Evolutionary conservation across 2,888 invertebrate genomes (phyloP).

Genomic region (Dicycla oo): DNA sequence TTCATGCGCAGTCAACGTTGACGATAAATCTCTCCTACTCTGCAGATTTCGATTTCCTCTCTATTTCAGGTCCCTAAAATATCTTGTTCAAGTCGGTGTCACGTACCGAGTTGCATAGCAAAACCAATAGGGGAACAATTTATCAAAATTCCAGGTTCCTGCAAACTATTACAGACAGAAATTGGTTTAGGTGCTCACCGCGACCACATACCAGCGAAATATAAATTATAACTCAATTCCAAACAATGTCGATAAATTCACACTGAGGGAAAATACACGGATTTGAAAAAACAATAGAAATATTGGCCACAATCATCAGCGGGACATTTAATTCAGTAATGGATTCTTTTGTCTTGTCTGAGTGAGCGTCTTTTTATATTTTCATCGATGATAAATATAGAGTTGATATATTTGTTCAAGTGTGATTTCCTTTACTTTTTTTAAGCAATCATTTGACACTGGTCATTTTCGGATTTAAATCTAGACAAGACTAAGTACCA

Average conservation of each 20-base stretch:
- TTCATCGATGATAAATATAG: not conserved
- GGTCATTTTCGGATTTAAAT: not conserved
- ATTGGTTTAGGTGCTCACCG: slow-evolving; percentile 67
- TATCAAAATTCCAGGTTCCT: slow-evolving; percentile 45
- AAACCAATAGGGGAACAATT: slow-evolving; percentile 40
- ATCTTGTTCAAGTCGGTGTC: slow-evolving; percentile 25
- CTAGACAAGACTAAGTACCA: not conserved
- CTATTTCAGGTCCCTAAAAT: slow-evolving; percentile 14
- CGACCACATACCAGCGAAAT: slow-evolving; percentile 67
- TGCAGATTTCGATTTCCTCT: slow-evolving; percentile 33
- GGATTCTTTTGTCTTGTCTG: not conserved
- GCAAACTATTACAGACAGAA: slow-evolving; percentile 56
- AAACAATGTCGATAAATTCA: slow-evolving; percentile 79
- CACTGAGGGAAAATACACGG: slow-evolving; percentile 69
- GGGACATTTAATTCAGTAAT: slow-evolving; percentile 38
- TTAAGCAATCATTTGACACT: not conserved
- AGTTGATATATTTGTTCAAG: not conserved
- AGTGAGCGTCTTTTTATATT: not conserved
- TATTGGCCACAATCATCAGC: slow-evolving; percentile 14
- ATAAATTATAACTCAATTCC: slow-evolving; percentile 78
- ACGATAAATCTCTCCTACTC: slow-evolving; percentile 45
- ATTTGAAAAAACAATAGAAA: slow-evolving; percentile 69
- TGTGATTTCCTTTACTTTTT: not conserved
- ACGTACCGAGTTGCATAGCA: slow-evolving; percentile 32
- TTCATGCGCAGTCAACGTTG: slow-evolving; percentile 36